These are phyloP conservation scores for Dryoscopus gambensis DNA, from an alignment of 2,113 vertebrate species.

Conservation along the genomic window DNA sequence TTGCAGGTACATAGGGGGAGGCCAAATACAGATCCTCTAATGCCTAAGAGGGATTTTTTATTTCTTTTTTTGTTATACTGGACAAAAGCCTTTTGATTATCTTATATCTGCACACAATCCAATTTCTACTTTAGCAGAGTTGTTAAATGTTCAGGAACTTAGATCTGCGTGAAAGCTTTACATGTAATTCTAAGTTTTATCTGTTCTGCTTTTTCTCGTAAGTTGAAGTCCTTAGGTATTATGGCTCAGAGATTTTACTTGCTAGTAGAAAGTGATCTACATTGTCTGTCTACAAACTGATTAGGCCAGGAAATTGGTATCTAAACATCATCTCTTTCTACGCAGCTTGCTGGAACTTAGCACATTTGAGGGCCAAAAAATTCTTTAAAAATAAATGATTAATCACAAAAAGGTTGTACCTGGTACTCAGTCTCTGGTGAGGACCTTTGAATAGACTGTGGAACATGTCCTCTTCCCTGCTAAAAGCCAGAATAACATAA, in stretches of 20 bases:
- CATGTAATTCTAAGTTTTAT: background rate
- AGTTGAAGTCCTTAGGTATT: background rate
- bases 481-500: background rate
- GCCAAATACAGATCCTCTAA: background rate
- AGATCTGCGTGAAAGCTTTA: background rate
- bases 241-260: background rate
- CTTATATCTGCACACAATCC: background rate
- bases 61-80: background rate
- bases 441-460: conserved; percentile 20
- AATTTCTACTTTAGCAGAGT: background rate
- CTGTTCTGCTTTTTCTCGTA: background rate
- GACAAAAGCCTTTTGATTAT: background rate
- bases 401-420: background rate
- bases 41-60: background rate
- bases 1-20: background rate
- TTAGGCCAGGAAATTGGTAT: background rate
- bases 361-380: background rate
- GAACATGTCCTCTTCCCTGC: background rate
- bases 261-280: background rate
- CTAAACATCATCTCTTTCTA: background rate
- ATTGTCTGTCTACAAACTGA: background rate
- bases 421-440: background rate
- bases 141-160: background rate
- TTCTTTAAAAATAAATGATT: background rate
- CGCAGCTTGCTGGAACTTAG: background rate